Base-by-base conservation (phyloP, 2,888 invertebrate genomes). In the Halictus quadricinctus region DNA sequence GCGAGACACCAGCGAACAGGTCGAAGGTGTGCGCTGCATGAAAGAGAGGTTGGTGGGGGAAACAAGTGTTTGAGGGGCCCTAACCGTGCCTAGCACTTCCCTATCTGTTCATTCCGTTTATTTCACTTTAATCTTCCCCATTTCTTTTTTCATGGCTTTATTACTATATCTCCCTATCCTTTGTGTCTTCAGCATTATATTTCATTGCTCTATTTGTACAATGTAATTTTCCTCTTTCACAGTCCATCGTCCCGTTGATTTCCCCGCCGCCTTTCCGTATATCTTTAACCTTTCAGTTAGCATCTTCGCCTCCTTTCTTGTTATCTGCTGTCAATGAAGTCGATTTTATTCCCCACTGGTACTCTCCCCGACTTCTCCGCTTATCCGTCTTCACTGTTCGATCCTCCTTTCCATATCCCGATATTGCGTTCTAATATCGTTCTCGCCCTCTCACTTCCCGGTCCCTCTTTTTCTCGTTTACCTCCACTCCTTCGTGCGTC, bases 101-200 rank as follows among this genome's bases (percentile, higher is more conserved):
- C 29, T 70, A 36, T n/a, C 84, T 58, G 13, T 76, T 72, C 75
- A 25, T 18, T 60, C 60, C 41, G 18, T 69, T 36, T 58, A 18
- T n/a, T 60, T 43, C 43, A 43, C 75, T 43, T 46, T n/a, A 8
- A 43, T 25, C n/a, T 18, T 36, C 50, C 48, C n/a, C 29, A 60
- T 50, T 60, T 36, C 60, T 74, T 41, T 46, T 46, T 46, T 50
- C 58, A n/a, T 76, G 46, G 13, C 85, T 81, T 75, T 18, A 76
- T 66, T 69, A 69, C 75, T 54, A 54, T 18, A 46, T 46, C 46
- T 46, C 13, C 46, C 46, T 46, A 46, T 13, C 72, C 78, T 73
- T 36, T 81, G 72, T 73, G 73, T 74, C 36, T 75, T 69, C 79
- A 54, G 21, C 21, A 18, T 54, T 54, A 18, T 66, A 3, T 76